Percentiles rank a stretch among this genome's conserved stretches.
Evolutionary conservation across 2,113 vertebrate genomes (phyloP).

Genomic region (Pomatostomus ruficeps): DNA sequence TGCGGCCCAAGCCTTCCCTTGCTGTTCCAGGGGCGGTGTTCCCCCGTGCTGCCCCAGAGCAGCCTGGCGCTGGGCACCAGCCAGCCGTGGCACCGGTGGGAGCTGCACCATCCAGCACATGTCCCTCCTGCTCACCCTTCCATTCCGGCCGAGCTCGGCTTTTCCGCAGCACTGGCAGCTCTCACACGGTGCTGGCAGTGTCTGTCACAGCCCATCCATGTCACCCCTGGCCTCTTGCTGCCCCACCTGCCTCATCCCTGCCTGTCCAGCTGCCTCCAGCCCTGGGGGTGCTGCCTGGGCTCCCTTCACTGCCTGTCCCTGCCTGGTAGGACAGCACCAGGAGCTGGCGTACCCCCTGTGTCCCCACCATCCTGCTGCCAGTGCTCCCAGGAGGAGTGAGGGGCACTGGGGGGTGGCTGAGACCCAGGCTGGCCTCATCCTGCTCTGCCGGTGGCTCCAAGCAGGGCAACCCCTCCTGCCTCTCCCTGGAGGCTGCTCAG

Average conservation of each 20-base stretch:
- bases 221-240: not conserved
- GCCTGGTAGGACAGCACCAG: not conserved
- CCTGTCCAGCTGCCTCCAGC: not conserved
- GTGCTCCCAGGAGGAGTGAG: not conserved
- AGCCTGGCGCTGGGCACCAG: not conserved
- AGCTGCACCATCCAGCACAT: rapidly evolving
- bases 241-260: not conserved
- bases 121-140: not conserved
- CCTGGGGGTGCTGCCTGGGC: not conserved
- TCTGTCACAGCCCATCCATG: constrained; percentile 3
- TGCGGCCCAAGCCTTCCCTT: not conserved
- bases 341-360: not conserved
- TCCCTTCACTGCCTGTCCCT: not conserved
- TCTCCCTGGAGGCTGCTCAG: not conserved
- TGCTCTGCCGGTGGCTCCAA: not conserved
- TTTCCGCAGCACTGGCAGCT: not conserved
- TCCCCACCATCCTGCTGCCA: not conserved
- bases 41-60: not conserved
- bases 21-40: rapidly evolving
- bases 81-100: not conserved
- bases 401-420: not conserved
- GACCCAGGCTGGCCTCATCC: not conserved
- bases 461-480: not conserved
- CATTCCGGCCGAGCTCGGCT: not conserved
- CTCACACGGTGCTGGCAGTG: not conserved